These are phyloP conservation scores for Drosophila mayri DNA, from an alignment of 1,140 invertebrate species.

Conservation along the genomic window DNA sequence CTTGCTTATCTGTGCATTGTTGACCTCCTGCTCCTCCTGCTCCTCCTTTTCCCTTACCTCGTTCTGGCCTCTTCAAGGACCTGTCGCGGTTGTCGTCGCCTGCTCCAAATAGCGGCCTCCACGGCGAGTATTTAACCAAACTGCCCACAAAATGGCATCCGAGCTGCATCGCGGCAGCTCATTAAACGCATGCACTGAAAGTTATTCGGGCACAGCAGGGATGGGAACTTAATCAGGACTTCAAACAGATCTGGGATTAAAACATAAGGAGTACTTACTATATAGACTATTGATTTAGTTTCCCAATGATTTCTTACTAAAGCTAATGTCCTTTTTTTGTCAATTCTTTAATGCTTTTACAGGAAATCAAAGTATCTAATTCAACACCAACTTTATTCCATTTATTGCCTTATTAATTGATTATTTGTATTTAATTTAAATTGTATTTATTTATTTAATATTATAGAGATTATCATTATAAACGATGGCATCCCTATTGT, in stretches of 20 bases:
- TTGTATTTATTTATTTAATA: neutral
- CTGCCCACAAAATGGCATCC: conserved; percentile 57
- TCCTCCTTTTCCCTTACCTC: neutral
- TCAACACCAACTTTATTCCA: too few relatives aligned
- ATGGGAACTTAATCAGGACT: neutral
- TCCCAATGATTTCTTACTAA: neutral
- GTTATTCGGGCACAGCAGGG: conserved; percentile 7
- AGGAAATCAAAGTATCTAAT: neutral
- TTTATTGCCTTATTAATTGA: neutral
- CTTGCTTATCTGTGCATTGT: conserved; percentile 54
- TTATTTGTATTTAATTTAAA: neutral
- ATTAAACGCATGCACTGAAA: conserved; percentile 67
- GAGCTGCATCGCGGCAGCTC: conserved; percentile 58
- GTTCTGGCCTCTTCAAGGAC: conserved; percentile 23
- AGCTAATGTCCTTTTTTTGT: rapidly evolving
- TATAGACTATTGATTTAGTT: neutral
- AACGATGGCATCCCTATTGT: conserved; percentile 6
- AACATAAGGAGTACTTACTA: neutral
- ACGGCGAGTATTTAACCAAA: conserved; percentile 46
- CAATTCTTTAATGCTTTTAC: neutral
- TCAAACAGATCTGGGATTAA: neutral
- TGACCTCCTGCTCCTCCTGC: conserved; percentile 17
- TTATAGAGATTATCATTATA: neutral
- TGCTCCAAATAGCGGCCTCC: conserved; percentile 28
- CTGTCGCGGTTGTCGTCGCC: conserved; percentile 25